Percentiles rank a stretch among this genome's conserved stretches.
These are phyloP conservation scores for Diadegma fenestrale DNA, from an alignment of 2,888 invertebrate genomes.

Conservation along the genomic window DNA sequence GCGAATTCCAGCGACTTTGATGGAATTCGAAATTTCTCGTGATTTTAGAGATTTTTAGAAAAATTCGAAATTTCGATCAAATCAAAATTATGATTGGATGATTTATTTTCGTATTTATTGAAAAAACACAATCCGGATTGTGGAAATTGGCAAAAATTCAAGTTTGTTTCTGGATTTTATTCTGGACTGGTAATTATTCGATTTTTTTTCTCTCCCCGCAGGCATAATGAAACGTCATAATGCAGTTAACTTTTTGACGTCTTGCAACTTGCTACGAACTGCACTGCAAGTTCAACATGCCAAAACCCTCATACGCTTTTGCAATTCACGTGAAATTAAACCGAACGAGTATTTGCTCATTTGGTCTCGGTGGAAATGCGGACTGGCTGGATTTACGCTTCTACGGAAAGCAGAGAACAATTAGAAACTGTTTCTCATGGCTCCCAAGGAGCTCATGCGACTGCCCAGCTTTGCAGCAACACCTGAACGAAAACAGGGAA, in stretches of 20 bases:
- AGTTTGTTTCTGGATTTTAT: too few relatives aligned
- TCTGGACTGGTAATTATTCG: neutral
- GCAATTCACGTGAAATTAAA: conserved; percentile 5
- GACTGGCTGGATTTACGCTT: conserved; percentile 57
- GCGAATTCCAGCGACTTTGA: too few relatives aligned
- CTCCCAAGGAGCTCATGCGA: conserved; percentile 1
- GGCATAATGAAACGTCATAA: neutral
- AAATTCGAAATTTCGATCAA: too few relatives aligned
- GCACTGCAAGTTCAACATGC: neutral
- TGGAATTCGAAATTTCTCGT: too few relatives aligned
- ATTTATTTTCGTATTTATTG: too few relatives aligned
- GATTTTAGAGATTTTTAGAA: too few relatives aligned
- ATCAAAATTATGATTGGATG: too few relatives aligned
- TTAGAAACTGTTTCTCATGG: conserved; percentile 75
- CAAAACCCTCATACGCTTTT: conserved; percentile 8
- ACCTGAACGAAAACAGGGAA: conserved; percentile 4
- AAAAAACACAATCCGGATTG: too few relatives aligned
- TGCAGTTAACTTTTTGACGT: neutral
- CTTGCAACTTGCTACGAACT: neutral
- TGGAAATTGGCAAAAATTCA: too few relatives aligned
- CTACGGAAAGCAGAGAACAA: conserved; percentile 69
- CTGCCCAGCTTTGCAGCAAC: neutral
- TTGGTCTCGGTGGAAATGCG: neutral
- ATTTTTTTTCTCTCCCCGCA: neutral
- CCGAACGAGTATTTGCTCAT: conserved; percentile 16